Evolutionary conservation across 2,797 vertebrate species (phyloP).

Genomic region (Bryconaethiops microstoma): DNA sequence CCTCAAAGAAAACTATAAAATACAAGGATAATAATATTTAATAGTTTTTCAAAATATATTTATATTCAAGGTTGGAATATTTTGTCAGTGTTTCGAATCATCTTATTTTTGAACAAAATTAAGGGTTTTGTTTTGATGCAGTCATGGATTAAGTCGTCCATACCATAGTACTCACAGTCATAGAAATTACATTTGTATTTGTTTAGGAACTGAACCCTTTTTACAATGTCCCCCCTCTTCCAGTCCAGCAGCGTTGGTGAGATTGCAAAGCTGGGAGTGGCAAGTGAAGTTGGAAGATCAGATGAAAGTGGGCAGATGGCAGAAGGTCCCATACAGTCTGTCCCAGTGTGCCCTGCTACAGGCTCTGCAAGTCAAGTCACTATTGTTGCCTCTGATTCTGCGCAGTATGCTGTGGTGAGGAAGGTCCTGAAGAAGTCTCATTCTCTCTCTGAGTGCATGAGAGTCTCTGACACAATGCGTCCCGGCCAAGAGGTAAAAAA

Average conservation of each 20-base stretch:
- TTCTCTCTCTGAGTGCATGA: constrained; percentile 50
- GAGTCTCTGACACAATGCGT: constrained; percentile 2
- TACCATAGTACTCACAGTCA: neutral
- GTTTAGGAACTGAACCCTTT: neutral
- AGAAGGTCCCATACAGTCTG: neutral
- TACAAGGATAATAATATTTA: no score
- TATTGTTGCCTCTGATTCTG: neutral
- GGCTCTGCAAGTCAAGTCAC: neutral
- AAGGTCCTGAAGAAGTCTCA: constrained; percentile 58
- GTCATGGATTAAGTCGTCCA: no score
- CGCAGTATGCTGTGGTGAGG: constrained; percentile 64
- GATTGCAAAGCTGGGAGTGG: neutral
- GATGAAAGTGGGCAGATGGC: neutral
- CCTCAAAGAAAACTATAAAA: no score
- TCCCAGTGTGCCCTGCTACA: neutral
- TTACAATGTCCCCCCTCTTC: neutral
- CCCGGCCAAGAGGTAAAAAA: constrained; percentile 40
- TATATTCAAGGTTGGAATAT: no score
- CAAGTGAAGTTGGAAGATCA: neutral
- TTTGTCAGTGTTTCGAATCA: no score
- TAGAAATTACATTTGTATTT: neutral
- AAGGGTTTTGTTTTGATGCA: no score
- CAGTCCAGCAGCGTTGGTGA: constrained; percentile 45
- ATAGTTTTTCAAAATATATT: no score
- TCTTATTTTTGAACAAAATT: no score